Conservation (phyloP, 2,888 invertebrate species). For the Drosophila atripex region DNA sequence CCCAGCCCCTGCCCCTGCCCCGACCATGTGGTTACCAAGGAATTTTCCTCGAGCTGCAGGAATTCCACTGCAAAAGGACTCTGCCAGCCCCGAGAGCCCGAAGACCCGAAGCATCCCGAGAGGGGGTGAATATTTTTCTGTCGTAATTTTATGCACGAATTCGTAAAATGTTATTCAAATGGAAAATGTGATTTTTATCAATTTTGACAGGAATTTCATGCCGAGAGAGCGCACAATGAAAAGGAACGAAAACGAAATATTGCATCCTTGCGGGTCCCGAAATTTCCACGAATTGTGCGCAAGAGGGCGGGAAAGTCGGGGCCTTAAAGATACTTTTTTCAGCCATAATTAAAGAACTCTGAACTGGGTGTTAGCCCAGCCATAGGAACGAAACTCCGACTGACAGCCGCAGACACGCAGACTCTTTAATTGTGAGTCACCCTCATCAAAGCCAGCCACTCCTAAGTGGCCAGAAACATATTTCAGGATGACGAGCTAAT, state of each 20-base stretch:
- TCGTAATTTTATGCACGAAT: constrained; percentile 83
- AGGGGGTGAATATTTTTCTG: constrained; percentile 41
- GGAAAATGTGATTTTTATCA: constrained; percentile 83
- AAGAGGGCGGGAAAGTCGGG: constrained; percentile 14
- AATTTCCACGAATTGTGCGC: constrained; percentile 24
- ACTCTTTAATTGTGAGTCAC: constrained; percentile 61
- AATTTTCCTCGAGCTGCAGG: constrained; percentile 59
- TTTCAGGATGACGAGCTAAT: constrained; percentile 22
- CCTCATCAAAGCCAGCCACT: constrained; percentile 62
- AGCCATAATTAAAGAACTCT: constrained; percentile 10
- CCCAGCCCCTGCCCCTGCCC: background rate
- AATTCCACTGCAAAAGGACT: constrained; percentile 63
- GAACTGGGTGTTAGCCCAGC: constrained; percentile 44
- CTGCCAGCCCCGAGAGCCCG: background rate
- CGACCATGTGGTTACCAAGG: constrained; percentile 69
- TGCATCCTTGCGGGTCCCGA: constrained; percentile 50
- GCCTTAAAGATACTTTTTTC: constrained; percentile 16
- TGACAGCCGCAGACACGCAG: constrained; percentile 51
- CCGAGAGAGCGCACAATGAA: constrained; percentile 59
- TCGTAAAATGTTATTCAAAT: constrained; percentile 83
- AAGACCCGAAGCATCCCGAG: background rate
- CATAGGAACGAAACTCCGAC: constrained; percentile 48
- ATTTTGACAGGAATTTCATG: constrained; percentile 81
- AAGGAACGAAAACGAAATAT: constrained; percentile 36
- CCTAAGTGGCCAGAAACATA: constrained; percentile 14